These are phyloP conservation scores for Norana najaformis DNA, from an alignment of 2,888 invertebrate genomes.

Conservation along the genomic window DNA sequence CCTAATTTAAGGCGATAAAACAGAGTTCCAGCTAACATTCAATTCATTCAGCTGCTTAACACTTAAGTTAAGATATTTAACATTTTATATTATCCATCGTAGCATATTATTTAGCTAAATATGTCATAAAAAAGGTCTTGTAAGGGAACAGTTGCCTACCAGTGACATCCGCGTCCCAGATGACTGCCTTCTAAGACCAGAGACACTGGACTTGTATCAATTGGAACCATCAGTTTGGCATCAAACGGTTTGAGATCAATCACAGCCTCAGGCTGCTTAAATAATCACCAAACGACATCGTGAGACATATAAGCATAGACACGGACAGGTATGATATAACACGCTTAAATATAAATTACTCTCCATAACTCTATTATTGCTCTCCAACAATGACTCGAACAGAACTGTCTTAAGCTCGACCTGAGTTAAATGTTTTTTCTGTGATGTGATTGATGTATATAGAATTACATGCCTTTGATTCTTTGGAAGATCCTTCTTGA, in stretches of 20 bases:
- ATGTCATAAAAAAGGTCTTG: not conserved
- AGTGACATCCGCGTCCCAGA: constrained; percentile 82
- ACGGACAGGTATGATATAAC: not conserved
- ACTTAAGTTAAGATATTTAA: too few relatives aligned
- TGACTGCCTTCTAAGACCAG: constrained; percentile 82
- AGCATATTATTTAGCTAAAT: not conserved
- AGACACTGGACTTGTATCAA: constrained; percentile 76
- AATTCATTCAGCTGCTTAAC: too few relatives aligned
- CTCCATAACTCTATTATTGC: not conserved
- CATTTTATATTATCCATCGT: not conserved
- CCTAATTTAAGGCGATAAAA: too few relatives aligned
- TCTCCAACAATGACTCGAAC: not conserved
- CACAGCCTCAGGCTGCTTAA: not conserved
- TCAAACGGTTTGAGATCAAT: constrained; percentile 74
- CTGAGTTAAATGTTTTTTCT: too few relatives aligned
- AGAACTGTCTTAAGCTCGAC: not conserved
- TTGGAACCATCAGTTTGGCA: constrained; percentile 70
- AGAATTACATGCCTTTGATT: not conserved
- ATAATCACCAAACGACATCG: not conserved
- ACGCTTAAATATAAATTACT: too few relatives aligned
- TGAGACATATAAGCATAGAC: not conserved
- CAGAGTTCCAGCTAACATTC: too few relatives aligned
- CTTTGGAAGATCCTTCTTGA: constrained; percentile 39
- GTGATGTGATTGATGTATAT: too few relatives aligned
- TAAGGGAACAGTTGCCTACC: constrained; percentile 63